These are phyloP conservation scores for Cyprinodon tularosa DNA, from an alignment of 2,113 vertebrate species.

Conservation along the genomic window DNA sequence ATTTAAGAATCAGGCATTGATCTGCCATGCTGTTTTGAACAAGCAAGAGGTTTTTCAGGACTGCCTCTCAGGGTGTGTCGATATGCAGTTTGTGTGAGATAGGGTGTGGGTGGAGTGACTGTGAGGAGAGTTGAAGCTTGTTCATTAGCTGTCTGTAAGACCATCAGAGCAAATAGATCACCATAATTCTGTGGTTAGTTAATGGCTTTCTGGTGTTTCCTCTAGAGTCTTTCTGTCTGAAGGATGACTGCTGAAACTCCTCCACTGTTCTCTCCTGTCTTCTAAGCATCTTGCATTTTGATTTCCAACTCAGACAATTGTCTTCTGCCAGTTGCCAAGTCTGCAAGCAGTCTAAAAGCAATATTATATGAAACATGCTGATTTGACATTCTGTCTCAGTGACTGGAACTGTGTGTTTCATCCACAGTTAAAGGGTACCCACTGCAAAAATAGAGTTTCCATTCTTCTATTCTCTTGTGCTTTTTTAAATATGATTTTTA, in stretches of 20 bases:
- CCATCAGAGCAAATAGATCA: slow-evolving; percentile 94
- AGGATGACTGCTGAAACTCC: slow-evolving; percentile 87
- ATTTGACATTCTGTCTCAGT: slow-evolving; percentile 57
- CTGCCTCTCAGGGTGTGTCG: slow-evolving; percentile 82
- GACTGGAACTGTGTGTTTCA: slow-evolving; percentile 35
- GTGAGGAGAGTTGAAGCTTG: slow-evolving; percentile 82
- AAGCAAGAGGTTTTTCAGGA: slow-evolving; percentile 88
- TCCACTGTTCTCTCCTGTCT: slow-evolving; percentile 64
- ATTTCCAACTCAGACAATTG: slow-evolving; percentile 80
- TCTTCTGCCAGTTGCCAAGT: slow-evolving; percentile 63
- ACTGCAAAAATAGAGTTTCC: slow-evolving; percentile 26
- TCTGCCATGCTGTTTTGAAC: slow-evolving; percentile 95
- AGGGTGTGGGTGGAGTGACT: slow-evolving; percentile 13
- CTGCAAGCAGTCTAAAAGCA: slow-evolving; percentile 63
- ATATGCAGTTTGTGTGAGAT: slow-evolving; percentile 57
- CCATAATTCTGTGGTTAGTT: slow-evolving; percentile 98
- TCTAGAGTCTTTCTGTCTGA: slow-evolving; percentile 94
- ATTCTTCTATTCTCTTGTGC: neutral
- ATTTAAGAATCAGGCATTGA: slow-evolving; percentile 93
- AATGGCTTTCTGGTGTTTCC: slow-evolving; percentile 99
- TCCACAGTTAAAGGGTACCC: slow-evolving; percentile 26
- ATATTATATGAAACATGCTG: slow-evolving; percentile 60
- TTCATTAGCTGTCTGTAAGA: slow-evolving; percentile 93
- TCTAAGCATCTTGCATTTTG: slow-evolving; percentile 79
- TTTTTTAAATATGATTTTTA: neutral